Conservation (phyloP, 2,113 vertebrate species). For the Passerina amoena region DNA sequence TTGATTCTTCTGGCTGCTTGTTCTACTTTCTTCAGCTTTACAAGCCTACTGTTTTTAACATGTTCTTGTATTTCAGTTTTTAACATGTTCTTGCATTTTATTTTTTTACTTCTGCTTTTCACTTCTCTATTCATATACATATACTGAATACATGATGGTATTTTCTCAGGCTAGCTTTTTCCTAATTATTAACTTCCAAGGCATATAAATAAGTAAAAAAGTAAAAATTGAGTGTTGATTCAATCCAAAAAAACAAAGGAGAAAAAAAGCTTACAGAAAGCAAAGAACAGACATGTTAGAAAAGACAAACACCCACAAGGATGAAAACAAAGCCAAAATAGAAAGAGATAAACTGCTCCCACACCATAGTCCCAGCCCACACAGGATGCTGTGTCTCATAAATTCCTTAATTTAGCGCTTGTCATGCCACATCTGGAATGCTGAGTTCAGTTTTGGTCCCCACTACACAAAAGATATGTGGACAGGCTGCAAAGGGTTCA, state of each 20-base stretch:
- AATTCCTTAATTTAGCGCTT: neutral
- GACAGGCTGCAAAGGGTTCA: neutral
- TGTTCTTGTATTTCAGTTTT: neutral
- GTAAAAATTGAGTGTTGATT: neutral
- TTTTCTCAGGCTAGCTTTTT: neutral
- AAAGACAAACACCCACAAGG: neutral
- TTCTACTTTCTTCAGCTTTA: neutral
- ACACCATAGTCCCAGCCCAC: accelerated
- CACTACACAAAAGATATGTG: too few relatives aligned
- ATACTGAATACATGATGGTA: neutral
- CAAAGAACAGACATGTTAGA: neutral
- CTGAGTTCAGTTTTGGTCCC: neutral
- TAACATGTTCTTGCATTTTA: neutral
- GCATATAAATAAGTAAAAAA: neutral
- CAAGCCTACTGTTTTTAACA: neutral
- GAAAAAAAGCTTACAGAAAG: neutral
- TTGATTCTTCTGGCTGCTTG: neutral
- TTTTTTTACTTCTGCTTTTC: neutral
- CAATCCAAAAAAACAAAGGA: neutral
- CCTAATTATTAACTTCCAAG: neutral
- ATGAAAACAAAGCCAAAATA: neutral
- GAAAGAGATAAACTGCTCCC: neutral
- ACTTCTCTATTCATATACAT: neutral
- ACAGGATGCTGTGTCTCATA: neutral
- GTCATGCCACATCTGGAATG: neutral